Base-by-base conservation (phyloP, 2,797 vertebrate genomes). In the Hippocampus kuda region DNA sequence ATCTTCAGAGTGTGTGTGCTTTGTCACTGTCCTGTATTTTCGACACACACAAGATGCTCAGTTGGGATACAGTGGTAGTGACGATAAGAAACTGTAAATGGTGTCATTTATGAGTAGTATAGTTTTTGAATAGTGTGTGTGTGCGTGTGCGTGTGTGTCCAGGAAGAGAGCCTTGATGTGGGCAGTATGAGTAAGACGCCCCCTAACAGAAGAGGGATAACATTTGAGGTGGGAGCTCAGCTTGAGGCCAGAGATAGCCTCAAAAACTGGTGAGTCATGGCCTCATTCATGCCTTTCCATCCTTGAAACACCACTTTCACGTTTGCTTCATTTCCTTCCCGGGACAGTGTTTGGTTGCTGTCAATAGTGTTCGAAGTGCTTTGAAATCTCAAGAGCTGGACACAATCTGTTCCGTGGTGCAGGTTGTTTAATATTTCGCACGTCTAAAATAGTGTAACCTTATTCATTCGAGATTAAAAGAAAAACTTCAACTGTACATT, bases 141-240 rank as follows among this genome's bases (percentile, higher is more conserved):
- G 63, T 80, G 53, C 83, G 34, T 79, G 22, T 69, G 30, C 20
- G 65, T 83, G 72, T 82, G 67, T 79, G 66, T 70, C 49, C 86
- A 88, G 88, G 87, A 90, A 83, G 75, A 66, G 72, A 81, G 86
- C 81, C 85, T 88, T 86, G 85, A 90, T 90, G 88, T 86, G 85
- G 83, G 85, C 88, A 90, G 86, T 92, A 98, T 98, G 95, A 97
- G 92, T 93, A 97, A 95, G 93, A 93, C 93, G 88, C 95, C 95
- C 91, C 96, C 96, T 88, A 96, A 94, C 92, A 94, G 96, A 93
- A 92, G 95, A 94, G 96, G 96, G 86, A 98, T 98, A 88, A 91
- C 91, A 89, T 98, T 97, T 93, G 94, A 98, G 92, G 94, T 97
- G 91, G 96, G 96, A 91, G 94, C 95, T 88, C 94, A 94, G 90